These are phyloP conservation scores for Stenodera caucasica DNA, from an alignment of 2,888 invertebrate species.

Conservation along the genomic window DNA sequence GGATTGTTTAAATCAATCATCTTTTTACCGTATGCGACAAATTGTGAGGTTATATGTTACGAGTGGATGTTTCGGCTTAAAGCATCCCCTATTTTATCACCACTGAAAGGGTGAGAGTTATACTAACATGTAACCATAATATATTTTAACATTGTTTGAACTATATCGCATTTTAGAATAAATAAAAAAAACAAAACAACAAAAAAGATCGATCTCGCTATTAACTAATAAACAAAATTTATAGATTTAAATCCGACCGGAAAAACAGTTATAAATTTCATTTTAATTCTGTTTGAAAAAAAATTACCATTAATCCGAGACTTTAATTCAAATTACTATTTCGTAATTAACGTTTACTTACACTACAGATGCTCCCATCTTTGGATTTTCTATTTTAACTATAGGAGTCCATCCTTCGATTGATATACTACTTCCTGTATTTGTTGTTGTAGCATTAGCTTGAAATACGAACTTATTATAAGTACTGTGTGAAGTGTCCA, in stretches of 20 bases:
- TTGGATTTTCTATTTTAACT: constrained; percentile 48
- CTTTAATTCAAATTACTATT: background rate
- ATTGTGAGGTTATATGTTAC: constrained; percentile 40
- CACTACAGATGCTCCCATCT: constrained; percentile 37
- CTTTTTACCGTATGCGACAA: constrained; percentile 44
- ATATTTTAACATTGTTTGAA: constrained; percentile 29
- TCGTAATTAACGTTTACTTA: constrained; percentile 14
- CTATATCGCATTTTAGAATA: constrained; percentile 29
- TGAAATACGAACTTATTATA: constrained; percentile 46
- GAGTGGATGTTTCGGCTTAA: constrained; percentile 40
- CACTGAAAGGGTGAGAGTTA: constrained; percentile 31
- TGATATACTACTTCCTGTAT: constrained; percentile 41
- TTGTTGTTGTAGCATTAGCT: constrained; percentile 40
- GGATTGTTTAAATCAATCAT: constrained; percentile 46
- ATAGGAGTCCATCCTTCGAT: constrained; percentile 50
- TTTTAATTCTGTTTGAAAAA: background rate
- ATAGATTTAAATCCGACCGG: background rate
- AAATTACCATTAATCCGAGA: background rate
- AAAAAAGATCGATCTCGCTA: constrained; percentile 34
- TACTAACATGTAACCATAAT: constrained; percentile 32
- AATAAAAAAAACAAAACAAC: constrained; percentile 31
- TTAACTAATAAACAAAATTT: constrained; percentile 30
- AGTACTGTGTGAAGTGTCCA: constrained; percentile 47
- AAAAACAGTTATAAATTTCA: background rate
- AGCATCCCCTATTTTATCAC: constrained; percentile 34